Evolutionary conservation across 2,113 vertebrate genomes (phyloP), one percentile per base, ranked within the genome.

Genomic region (Vidua chalybeata): DNA sequence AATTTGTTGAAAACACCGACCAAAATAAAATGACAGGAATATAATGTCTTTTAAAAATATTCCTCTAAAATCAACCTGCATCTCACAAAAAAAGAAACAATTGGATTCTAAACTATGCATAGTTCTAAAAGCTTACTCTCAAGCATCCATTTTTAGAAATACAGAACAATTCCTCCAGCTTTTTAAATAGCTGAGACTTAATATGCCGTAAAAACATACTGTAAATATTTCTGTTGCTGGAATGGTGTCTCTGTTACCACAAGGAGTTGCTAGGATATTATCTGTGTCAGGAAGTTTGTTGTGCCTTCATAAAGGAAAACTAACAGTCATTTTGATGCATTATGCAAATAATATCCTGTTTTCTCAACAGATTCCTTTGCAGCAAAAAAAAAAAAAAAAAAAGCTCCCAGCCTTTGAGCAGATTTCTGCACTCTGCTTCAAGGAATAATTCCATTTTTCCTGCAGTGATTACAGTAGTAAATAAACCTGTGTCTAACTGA

Each of bases 251-350:
- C 48, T 39, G 84, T 90, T 68, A 37, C 93, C 93, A 73, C 80
- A 37, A 78, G 77, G 68, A 61, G 96, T 96, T 97, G 97, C 97
- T 97, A 96, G 92, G 97, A 95, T 94, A 96, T 96, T 96, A 95
- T 97, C 97, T 96, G 64, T 28, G 56, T 91, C 62, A 66, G 96
- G 96, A 97, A 94, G 94, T 91, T 82, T 85, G 43, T 69, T 69
- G 37, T 74, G 93, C 87, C 84, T 87, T 89, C 71, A 59, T 58
- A 63, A 94, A 96, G 91, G 95, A 96, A 95, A 82, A 89, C 48
- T 75, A 87, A 85, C 95, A 64, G 63, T 82, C 30, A 88, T 93
- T 73, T 86, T 96, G 94, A 81, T 85, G 69, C 79, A 76, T 64
- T 80, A 92, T 93, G 91, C 82, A 95, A 77, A 90, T 74, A 69